phyloP scores from a whole-genome alignment of 1,140 invertebrate genomes.

The Brachystomella parvula region DNA sequence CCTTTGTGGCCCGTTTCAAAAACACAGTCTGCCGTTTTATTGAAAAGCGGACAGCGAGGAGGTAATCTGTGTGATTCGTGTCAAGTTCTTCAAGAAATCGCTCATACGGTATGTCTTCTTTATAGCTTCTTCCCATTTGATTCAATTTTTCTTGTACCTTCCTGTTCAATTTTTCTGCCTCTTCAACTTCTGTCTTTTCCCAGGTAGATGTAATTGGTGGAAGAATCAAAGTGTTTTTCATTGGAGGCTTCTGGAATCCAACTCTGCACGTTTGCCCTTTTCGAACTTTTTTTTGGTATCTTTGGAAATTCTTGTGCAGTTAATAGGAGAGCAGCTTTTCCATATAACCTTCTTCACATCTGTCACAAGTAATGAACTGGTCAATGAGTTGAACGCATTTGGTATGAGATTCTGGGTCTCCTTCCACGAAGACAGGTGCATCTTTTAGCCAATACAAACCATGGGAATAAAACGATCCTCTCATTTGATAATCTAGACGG shows the following conservation, averaged over 20 bases:
- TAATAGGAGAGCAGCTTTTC: not conserved
- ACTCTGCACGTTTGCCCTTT: not conserved
- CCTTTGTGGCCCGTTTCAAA: conserved; percentile 28
- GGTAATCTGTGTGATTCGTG: not conserved
- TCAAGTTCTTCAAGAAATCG: not conserved
- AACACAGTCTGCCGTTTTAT: conserved; percentile 19
- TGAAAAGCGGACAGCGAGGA: not conserved
- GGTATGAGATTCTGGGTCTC: not conserved
- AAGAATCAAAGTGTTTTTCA: not conserved
- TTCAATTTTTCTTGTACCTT: not conserved
- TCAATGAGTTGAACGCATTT: conserved; percentile 5
- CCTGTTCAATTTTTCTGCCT: not conserved
- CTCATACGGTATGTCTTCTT: not conserved
- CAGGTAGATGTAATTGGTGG: not conserved
- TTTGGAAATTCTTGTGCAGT: not conserved
- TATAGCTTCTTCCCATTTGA: not conserved
- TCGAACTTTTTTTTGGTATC: not conserved
- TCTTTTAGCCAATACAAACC: conserved; percentile 40
- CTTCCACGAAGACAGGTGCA: conserved; percentile 29
- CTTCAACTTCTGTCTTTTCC: not conserved
- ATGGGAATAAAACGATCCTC: conserved; percentile 43
- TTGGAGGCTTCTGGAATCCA: not conserved
- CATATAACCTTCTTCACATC: not conserved
- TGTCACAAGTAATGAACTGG: not conserved
- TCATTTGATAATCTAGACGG: conserved; percentile 46